These are phyloP conservation scores for Endotricha flammealis DNA, from an alignment of 2,888 invertebrate genomes.

Conservation along the genomic window DNA sequence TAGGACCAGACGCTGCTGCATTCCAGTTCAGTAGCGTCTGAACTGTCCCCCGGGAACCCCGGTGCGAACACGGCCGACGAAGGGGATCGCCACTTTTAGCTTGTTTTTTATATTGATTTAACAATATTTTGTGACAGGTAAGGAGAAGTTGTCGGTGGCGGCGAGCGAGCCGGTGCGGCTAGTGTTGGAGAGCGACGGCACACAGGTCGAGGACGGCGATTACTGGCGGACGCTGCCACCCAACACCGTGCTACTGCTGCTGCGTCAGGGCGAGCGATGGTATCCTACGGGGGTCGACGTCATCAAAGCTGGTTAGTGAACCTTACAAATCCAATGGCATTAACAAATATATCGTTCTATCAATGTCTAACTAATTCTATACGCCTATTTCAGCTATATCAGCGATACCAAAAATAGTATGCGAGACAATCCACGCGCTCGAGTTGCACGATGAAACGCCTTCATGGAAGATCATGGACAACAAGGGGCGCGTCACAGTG, in stretches of 20 bases:
- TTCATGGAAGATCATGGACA: conserved; percentile 99
- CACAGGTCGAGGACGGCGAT: conserved; percentile 97
- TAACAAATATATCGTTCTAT: no score
- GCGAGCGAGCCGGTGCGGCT: conserved; percentile 92
- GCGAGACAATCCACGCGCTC: conserved; percentile 97
- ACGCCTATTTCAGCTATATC: conserved; percentile 87
- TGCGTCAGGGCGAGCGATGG: conserved; percentile 95
- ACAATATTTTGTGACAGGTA: conserved; percentile 81
- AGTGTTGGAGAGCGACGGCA: conserved; percentile 96
- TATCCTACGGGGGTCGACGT: conserved; percentile 96
- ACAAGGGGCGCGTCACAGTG: conserved; percentile 97
- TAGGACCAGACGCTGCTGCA: no score
- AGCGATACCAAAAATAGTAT: conserved; percentile 97
- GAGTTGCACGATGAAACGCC: conserved; percentile 97
- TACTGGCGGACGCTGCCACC: conserved; percentile 96
- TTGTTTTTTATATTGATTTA: no score
- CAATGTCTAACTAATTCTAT: neutral
- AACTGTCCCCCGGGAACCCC: no score
- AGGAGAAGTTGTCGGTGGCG: conserved; percentile 93
- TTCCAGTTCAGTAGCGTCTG: no score
- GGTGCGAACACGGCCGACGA: no score
- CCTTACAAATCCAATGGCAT: no score
- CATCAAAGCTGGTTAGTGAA: conserved; percentile 90
- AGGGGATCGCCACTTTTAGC: no score
- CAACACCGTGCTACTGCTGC: conserved; percentile 92